phyloP scores from a whole-genome alignment of 92 coral and sea anemone genomes.

The Isaurus tuberculatus region DNA sequence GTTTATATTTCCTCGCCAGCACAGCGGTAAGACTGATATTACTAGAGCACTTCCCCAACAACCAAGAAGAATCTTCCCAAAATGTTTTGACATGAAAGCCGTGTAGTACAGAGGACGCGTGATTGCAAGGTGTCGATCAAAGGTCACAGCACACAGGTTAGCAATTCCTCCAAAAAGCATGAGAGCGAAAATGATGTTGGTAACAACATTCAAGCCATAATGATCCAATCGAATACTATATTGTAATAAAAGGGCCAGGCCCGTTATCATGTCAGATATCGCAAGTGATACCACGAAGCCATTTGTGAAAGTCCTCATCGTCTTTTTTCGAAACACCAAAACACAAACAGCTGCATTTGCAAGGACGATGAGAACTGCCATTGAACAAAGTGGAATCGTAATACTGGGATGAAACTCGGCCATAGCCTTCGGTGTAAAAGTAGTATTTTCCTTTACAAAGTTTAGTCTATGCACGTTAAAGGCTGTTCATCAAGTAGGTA shows the following conservation, averaged over 20 bases:
- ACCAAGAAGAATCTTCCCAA: slow-evolving; percentile 60
- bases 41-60: slow-evolving; percentile 73
- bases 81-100: slow-evolving; percentile 66
- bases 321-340: slow-evolving; percentile 70
- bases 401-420: slow-evolving; percentile 29
- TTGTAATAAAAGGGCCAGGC: slow-evolving; percentile 71
- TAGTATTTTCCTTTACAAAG: too few relatives aligned
- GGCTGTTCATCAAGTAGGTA: neutral
- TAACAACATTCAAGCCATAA: slow-evolving; percentile 53
- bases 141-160: slow-evolving; percentile 84
- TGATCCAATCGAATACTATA: slow-evolving; percentile 72
- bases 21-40: slow-evolving; percentile 71
- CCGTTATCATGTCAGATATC: slow-evolving; percentile 80
- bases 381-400: slow-evolving; percentile 58
- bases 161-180: slow-evolving; percentile 82
- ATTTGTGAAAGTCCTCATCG: slow-evolving; percentile 83
- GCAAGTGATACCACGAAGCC: slow-evolving; percentile 88
- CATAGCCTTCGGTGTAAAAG: too few relatives aligned
- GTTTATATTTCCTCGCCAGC: slow-evolving; percentile 64
- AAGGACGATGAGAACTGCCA: slow-evolving; percentile 60
- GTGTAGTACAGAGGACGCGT: slow-evolving; percentile 75
- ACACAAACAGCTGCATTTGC: slow-evolving; percentile 73
- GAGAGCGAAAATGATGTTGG: slow-evolving; percentile 73
- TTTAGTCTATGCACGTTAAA: too few relatives aligned
- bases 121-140: slow-evolving; percentile 84